A percentile compares a stretch with the other conserved stretches of the same genome.
Evolutionary conservation across 2,888 invertebrate genomes (phyloP).

Genomic region (Ectemnius cavifrons): DNA sequence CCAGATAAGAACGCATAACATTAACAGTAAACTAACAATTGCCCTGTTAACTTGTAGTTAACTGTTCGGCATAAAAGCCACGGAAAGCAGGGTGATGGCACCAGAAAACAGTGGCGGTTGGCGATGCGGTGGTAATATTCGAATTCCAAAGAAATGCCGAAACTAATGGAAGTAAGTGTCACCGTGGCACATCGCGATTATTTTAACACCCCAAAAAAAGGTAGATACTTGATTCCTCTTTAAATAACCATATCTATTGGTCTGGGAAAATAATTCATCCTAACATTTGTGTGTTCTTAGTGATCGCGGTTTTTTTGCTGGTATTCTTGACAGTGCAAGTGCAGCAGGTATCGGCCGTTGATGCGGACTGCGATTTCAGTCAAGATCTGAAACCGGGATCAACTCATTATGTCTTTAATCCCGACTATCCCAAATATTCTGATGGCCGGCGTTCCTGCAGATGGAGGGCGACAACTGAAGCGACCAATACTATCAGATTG

Average conservation of each 20-base stretch:
- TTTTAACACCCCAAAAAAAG: no score
- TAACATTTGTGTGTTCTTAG: background rate
- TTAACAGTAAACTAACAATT: no score
- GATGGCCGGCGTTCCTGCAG: conserved; percentile 75
- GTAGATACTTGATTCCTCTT: no score
- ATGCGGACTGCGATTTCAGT: conserved; percentile 78
- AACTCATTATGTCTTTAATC: conserved; percentile 78
- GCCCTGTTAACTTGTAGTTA: no score
- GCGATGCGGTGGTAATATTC: background rate
- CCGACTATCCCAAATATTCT: conserved; percentile 79
- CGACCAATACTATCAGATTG: conserved; percentile 68
- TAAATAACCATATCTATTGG: no score
- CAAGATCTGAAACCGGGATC: conserved; percentile 74
- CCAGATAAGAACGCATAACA: no score
- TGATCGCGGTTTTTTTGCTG: background rate
- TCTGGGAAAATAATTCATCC: background rate
- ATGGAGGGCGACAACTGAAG: conserved; percentile 81
- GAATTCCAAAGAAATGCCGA: background rate
- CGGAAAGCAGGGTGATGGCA: background rate
- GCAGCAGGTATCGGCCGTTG: conserved; percentile 58
- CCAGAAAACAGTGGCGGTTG: background rate
- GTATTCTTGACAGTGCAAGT: background rate
- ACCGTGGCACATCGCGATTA: background rate
- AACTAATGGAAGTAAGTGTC: background rate
- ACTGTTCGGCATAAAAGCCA: background rate